Conservation (phyloP, 2,113 vertebrate species). For the Ptychochromis oligacanthus region DNA sequence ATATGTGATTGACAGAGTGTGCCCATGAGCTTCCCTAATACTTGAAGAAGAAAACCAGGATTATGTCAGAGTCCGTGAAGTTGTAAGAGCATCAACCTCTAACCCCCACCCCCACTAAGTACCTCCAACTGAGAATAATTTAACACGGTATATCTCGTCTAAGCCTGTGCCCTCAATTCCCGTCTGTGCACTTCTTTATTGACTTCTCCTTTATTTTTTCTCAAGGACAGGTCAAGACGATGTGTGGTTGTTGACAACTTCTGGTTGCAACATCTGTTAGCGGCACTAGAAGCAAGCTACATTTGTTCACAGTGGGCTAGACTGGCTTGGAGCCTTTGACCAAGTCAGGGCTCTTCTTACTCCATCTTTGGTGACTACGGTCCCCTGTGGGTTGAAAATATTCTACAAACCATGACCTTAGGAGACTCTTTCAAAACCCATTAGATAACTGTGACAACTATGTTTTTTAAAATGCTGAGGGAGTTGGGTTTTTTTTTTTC, state of each 20-base stretch:
- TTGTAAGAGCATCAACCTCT: conserved; percentile 22
- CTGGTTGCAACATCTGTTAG: conserved; percentile 67
- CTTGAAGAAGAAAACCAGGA: conserved; percentile 46
- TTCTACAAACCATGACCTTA: conserved; percentile 2
- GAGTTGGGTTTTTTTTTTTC: not conserved
- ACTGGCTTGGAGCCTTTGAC: not conserved
- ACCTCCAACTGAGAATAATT: conserved; percentile 67
- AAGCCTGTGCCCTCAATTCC: conserved; percentile 74
- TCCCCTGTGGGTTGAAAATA: not conserved
- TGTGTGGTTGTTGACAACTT: conserved; percentile 44
- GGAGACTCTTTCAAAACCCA: conserved; percentile 15
- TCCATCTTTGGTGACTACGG: not conserved
- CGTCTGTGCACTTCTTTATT: conserved; percentile 68
- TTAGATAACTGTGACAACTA: conserved; percentile 12
- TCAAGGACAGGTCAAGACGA: conserved; percentile 58
- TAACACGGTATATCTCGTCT: conserved; percentile 59
- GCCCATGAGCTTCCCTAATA: conserved; percentile 27
- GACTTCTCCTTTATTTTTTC: conserved; percentile 31
- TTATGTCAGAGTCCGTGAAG: conserved; percentile 55
- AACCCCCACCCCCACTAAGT: conserved; percentile 42
- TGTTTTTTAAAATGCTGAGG: not conserved
- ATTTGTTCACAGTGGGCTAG: not conserved
- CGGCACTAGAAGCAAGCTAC: not conserved
- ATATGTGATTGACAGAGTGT: not conserved
- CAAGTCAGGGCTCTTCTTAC: not conserved